phyloP scores from a whole-genome alignment of 1,140 invertebrate species.

The Drosophila busckii region DNA sequence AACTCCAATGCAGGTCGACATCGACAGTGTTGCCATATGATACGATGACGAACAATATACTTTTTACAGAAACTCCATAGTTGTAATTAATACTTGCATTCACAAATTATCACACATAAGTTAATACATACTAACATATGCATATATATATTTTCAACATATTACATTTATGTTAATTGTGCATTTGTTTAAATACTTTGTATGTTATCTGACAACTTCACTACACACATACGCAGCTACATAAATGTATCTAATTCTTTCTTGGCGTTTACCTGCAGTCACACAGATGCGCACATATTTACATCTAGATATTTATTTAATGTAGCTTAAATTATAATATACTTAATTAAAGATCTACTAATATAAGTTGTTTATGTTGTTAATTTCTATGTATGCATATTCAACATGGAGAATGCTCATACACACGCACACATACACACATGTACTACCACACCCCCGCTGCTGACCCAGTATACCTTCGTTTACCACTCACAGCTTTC shows the following conservation, averaged over 20 bases:
- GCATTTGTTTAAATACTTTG: too few relatives aligned
- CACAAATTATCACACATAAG: too few relatives aligned
- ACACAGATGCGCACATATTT: not conserved
- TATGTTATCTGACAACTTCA: too few relatives aligned
- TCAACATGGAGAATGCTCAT: slow-evolving; percentile 1
- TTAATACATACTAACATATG: too few relatives aligned
- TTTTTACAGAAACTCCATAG: not conserved
- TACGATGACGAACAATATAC: slow-evolving; percentile 6
- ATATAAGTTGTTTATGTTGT: slow-evolving; percentile 1
- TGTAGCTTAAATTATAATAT: not conserved
- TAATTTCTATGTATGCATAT: slow-evolving; percentile 21
- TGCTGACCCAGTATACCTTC: not conserved
- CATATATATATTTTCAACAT: not conserved
- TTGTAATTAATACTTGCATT: not conserved
- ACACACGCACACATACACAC: slow-evolving; percentile 1
- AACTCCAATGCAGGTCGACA: slow-evolving; percentile 28
- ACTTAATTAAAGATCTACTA: not conserved
- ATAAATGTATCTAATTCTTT: too few relatives aligned
- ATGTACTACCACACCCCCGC: slow-evolving; percentile 31
- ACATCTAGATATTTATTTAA: not conserved
- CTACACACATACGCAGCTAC: too few relatives aligned
- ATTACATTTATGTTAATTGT: too few relatives aligned
- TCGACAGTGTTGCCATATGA: slow-evolving; percentile 29
- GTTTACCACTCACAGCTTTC: slow-evolving; percentile 9
- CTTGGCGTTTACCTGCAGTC: not conserved